Evolutionary conservation across 2,797 vertebrate genomes (phyloP).

Genomic region (Rhabdophis nuchalis): DNA sequence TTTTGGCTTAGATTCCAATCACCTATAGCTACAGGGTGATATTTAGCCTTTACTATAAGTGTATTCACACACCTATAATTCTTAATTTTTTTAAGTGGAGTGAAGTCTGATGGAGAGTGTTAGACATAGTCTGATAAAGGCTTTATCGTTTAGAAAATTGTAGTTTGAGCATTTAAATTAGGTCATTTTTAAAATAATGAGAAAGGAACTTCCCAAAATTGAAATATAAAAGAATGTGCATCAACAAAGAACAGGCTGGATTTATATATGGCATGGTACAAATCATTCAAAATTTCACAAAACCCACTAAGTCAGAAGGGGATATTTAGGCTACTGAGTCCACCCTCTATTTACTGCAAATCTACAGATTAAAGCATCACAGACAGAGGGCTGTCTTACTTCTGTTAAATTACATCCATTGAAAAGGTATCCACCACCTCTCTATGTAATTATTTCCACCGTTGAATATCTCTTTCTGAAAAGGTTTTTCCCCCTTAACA

Average conservation of each 20-base stretch:
- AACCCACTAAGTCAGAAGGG: not conserved
- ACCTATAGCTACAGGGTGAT: not conserved
- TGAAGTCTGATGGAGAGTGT: not conserved
- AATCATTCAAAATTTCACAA: not conserved
- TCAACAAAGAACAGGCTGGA: not conserved
- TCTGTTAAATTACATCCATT: not conserved
- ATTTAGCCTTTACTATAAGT: not conserved
- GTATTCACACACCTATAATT: not conserved
- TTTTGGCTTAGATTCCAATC: not conserved
- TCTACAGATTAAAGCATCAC: not conserved
- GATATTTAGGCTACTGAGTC: not conserved
- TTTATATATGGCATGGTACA: not conserved
- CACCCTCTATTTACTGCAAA: not conserved
- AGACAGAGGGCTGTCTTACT: not conserved
- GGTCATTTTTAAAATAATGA: not conserved
- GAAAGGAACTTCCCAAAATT: not conserved
- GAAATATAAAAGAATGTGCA: not conserved
- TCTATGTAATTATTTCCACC: not conserved
- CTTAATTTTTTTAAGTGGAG: not conserved
- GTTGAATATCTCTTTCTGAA: not conserved
- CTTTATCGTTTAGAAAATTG: not conserved
- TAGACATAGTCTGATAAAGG: not conserved
- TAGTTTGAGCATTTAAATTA: not conserved
- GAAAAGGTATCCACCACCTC: not conserved
- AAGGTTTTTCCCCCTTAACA: not conserved